Percentiles rank a stretch among this genome's conserved stretches.
Conservation (phyloP, 2,888 invertebrate genomes). For the Synergus laeviventris region DNA sequence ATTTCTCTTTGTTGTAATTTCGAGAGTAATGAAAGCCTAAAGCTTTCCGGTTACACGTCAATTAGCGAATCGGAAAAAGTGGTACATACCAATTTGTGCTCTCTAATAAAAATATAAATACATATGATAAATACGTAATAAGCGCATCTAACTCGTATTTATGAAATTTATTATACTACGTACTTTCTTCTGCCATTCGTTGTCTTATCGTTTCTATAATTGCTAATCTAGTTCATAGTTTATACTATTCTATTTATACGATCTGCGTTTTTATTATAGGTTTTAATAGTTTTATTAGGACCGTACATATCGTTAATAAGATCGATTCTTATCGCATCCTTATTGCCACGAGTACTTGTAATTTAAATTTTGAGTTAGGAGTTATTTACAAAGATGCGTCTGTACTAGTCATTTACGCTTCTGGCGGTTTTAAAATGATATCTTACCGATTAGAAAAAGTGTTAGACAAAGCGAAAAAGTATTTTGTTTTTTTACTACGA, state of each 20-base stretch:
- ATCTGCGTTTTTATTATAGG: not conserved
- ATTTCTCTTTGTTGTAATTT: not conserved
- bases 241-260: conserved; percentile 13
- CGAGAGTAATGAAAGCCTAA: not conserved
- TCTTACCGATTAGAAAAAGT: conserved; percentile 28
- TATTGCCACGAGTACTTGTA: conserved; percentile 32
- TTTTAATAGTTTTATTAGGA: conserved; percentile 9
- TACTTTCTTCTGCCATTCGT: not conserved
- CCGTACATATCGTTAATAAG: not conserved
- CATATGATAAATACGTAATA: not conserved
- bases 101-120: conserved; percentile 1
- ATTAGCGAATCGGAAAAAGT: not conserved
- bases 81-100: not conserved
- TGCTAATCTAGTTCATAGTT: not conserved
- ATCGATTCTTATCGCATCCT: conserved; percentile 17
- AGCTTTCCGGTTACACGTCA: not conserved
- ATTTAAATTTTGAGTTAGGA: conserved; percentile 23
- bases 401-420: conserved; percentile 54
- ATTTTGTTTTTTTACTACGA: not conserved
- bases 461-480: not conserved
- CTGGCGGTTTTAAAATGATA: conserved; percentile 14
- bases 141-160: conserved; percentile 14
- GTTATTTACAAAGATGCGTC: conserved; percentile 46
- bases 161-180: conserved; percentile 12
- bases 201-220: not conserved